These are phyloP conservation scores for Stenchaetothrips biformis DNA, from an alignment of 2,888 invertebrate genomes.

Conservation along the genomic window DNA sequence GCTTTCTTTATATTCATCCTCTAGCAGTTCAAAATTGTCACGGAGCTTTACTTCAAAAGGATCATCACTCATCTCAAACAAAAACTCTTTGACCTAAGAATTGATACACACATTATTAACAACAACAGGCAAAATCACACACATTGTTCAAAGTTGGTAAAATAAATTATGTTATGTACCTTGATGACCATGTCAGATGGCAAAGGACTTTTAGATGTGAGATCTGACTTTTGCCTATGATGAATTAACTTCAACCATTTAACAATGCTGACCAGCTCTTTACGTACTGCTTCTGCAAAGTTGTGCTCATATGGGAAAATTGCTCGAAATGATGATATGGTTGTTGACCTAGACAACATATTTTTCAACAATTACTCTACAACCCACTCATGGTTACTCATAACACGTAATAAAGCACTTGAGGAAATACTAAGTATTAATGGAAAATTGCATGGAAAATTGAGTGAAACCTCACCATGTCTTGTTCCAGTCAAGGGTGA, in stretches of 20 bases:
- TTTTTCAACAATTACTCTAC: too few species aligned
- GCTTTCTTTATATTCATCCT: slow-evolving; percentile 93
- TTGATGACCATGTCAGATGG: slow-evolving; percentile 87
- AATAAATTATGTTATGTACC: slow-evolving; percentile 47
- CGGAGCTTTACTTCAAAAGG: slow-evolving; percentile 95
- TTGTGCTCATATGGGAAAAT: slow-evolving; percentile 83
- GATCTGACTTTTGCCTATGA: slow-evolving; percentile 58
- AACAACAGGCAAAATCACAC: slow-evolving; percentile 30
- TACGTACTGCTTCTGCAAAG: slow-evolving; percentile 82
- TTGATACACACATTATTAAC: slow-evolving; percentile 17
- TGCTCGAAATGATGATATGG: slow-evolving; percentile 60
- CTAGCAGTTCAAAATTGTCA: slow-evolving; percentile 90
- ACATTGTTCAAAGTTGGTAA: slow-evolving; percentile 26
- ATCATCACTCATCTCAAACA: slow-evolving; percentile 93
- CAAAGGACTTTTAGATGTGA: slow-evolving; percentile 64
- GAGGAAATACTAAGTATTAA: slow-evolving; percentile 40
- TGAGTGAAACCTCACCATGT: slow-evolving; percentile 53
- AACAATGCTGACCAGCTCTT: slow-evolving; percentile 80
- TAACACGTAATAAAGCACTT: neutral
- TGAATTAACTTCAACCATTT: slow-evolving; percentile 93
- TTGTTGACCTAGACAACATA: slow-evolving; percentile 50
- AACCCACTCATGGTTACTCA: too few species aligned
- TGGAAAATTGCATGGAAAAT: slow-evolving; percentile 3
- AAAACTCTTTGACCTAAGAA: slow-evolving; percentile 70
- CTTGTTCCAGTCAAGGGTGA: slow-evolving; percentile 64